These are phyloP conservation scores for Laticauda colubrina DNA, from an alignment of 2,113 vertebrate genomes.

Conservation along the genomic window DNA sequence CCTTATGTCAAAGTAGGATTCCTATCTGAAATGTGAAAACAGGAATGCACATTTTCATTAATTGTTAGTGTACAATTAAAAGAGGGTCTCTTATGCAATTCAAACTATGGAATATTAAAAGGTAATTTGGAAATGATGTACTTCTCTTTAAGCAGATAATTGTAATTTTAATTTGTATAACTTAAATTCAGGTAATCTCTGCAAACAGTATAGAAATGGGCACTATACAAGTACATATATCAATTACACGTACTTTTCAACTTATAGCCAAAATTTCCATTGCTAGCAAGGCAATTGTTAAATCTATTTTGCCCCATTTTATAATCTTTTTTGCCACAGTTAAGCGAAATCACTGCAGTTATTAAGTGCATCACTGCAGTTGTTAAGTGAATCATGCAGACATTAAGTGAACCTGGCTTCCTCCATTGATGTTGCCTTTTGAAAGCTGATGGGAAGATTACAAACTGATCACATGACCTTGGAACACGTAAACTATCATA, in stretches of 20 bases:
- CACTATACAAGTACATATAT: background rate
- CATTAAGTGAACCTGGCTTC: background rate
- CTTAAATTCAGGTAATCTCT: background rate
- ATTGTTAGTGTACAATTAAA: conserved; percentile 49
- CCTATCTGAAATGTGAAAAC: conserved; percentile 45
- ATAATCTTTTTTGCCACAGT: background rate
- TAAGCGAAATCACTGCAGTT: background rate
- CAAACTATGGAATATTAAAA: background rate
- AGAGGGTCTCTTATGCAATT: conserved; percentile 29
- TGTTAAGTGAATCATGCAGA: background rate
- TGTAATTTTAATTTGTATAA: background rate
- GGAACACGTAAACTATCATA: background rate
- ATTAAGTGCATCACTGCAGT: background rate
- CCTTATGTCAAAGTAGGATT: conserved; percentile 5
- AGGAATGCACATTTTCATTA: background rate
- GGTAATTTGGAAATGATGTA: background rate
- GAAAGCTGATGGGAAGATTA: background rate
- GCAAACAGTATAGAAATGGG: background rate
- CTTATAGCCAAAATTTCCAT: background rate
- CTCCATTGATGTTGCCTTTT: background rate
- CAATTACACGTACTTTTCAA: background rate
- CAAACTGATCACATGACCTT: background rate
- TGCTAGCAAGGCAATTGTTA: background rate
- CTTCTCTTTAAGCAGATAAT: background rate
- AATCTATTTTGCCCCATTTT: too few relatives aligned